Percentiles rank a stretch among this genome's conserved stretches.
These are phyloP conservation scores for Pangasius djambal DNA, from an alignment of 2,797 vertebrate genomes.

Conservation along the genomic window DNA sequence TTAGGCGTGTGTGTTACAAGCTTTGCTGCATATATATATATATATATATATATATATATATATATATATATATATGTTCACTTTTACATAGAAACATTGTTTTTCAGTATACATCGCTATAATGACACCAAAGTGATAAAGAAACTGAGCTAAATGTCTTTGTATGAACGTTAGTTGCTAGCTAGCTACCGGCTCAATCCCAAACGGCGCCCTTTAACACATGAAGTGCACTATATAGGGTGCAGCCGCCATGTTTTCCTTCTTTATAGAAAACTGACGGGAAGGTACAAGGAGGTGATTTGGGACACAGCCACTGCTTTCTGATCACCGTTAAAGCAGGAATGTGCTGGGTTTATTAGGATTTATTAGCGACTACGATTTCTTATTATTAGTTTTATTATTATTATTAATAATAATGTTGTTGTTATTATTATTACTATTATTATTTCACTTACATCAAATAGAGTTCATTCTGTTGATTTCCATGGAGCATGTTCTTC, in stretches of 20 bases:
- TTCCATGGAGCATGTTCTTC: constrained; percentile 22
- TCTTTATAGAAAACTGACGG: background rate
- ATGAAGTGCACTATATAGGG: background rate
- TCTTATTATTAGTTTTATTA: too few species aligned
- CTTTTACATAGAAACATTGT: background rate
- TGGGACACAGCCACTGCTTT: background rate
- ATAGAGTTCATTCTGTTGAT: constrained; percentile 44
- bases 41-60: too few species aligned
- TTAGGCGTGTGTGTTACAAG: background rate
- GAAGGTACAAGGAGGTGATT: background rate
- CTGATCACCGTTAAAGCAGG: too few species aligned
- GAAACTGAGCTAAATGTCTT: background rate
- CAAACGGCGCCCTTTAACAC: background rate
- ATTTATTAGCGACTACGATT: background rate
- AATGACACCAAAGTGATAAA: background rate
- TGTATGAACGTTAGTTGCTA: background rate
- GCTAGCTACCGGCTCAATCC: background rate
- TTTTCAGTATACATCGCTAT: background rate
- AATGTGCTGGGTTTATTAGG: background rate
- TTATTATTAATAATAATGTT: background rate
- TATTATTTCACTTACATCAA: constrained; percentile 46
- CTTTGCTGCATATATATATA: background rate
- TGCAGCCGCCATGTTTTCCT: background rate
- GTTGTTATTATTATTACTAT: background rate
- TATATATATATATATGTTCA: background rate